Evolutionary conservation across 1,140 invertebrate genomes (phyloP), one percentile per base, ranked within the genome.

Genomic region (Drosophila serrata): DNA sequence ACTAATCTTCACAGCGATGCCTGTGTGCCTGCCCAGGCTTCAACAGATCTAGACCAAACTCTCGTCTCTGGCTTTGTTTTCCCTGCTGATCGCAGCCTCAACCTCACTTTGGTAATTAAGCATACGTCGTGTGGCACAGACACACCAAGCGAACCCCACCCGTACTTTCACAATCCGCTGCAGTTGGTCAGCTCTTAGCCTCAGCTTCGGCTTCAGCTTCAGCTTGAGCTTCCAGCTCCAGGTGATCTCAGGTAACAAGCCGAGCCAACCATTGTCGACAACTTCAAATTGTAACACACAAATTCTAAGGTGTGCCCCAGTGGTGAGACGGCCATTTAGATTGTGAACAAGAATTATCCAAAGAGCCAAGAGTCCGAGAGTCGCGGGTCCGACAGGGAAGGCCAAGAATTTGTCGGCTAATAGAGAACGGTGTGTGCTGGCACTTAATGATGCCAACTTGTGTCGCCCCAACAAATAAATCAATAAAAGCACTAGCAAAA

Each of bases 331-430:
- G 80, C 84, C 86, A 90, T 90, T 90, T 90, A 90, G 85, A 90
- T 90, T 90, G 85, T 90, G 81, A 75, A 90, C 81, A 90, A 81
- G 85, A 84, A 90, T 85, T 90, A 85, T 85, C 81, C 27, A 43
- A 64, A 49, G 27, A 33, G 56, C 57, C 69, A 49, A 63, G 63
- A 22, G 63, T 39, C 53, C 48, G 46, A 35, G 9, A 29, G 67
- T 69, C 55, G 48, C 63, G 67, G 67, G 84, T 80, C 82, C 76
- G 84, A 90, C 86, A 90, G 85, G 85, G 85, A 90, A 90, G 85
- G 85, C 85, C 85, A 90, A 90, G 85, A 90, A 90, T 90, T 90
- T 85, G 85, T 88, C 85, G 86, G 85, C 86, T 90, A 90, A 85
- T 90, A 90, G 85, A 90, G 86, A 90, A 90, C 81, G 86, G 85